Conservation (phyloP, 2,797 vertebrate genomes). For the Rhyacichthys aspro region DNA sequence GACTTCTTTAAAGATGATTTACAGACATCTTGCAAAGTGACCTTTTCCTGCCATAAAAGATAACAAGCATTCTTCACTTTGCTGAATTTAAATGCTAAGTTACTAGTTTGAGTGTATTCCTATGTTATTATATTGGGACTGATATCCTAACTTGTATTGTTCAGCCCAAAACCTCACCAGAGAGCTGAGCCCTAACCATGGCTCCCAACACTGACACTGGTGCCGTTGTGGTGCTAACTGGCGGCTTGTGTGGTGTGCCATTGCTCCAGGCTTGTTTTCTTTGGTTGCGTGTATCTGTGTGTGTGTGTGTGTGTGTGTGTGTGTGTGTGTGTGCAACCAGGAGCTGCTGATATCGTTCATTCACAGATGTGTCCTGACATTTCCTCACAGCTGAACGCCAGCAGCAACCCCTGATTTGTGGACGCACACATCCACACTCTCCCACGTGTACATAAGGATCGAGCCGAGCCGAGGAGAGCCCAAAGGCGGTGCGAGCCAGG, state of each 20-base stretch:
- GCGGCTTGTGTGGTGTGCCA: constrained; percentile 51
- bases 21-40: no score
- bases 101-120: no score
- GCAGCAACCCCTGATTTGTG: constrained; percentile 53
- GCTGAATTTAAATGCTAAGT: no score
- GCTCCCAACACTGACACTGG: constrained; percentile 39
- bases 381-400: constrained; percentile 65
- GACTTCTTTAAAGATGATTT: no score
- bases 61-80: no score
- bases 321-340: constrained; percentile 53
- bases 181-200: constrained; percentile 9
- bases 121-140: no score
- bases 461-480: constrained; percentile 44
- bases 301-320: constrained; percentile 6
- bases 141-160: no score
- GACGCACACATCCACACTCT: constrained; percentile 13
- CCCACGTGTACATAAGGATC: background rate
- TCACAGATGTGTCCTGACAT: constrained; percentile 83
- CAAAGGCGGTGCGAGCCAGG: constrained; percentile 68
- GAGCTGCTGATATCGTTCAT: constrained; percentile 75
- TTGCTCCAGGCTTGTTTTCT: constrained; percentile 46
- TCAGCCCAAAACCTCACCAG: no score
- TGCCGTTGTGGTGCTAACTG: constrained; percentile 64
- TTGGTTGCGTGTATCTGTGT: constrained; percentile 40
- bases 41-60: no score